Conservation (phyloP, 64 coral and sea anemone species). For the Actinia equina region DNA sequence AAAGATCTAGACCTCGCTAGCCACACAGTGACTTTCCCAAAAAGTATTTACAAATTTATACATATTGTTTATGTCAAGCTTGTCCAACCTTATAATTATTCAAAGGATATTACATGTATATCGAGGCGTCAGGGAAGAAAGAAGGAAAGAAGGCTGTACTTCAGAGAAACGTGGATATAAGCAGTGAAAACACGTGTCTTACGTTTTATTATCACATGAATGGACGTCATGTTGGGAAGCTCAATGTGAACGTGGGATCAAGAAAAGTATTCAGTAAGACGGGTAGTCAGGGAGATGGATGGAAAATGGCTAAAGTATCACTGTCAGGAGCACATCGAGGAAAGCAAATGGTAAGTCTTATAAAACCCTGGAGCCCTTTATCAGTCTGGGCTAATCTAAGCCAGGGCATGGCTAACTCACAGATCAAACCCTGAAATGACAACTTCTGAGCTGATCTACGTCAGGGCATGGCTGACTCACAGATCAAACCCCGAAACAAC, state of each 20-base stretch:
- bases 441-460: too few relatives aligned
- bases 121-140: conserved; percentile 47
- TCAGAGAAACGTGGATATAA: not conserved
- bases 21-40: too few relatives aligned
- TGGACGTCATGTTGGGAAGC: conserved; percentile 12
- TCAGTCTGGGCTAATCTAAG: not conserved
- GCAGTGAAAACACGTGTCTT: conserved; percentile 15
- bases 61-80: not conserved
- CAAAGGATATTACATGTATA: conserved; percentile 76
- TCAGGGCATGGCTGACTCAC: too few relatives aligned
- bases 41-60: not conserved
- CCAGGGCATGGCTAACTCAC: too few relatives aligned
- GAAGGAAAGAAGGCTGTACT: conserved; percentile 33
- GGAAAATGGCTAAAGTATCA: conserved; percentile 22
- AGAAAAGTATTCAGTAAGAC: conserved; percentile 21
- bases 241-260: conserved; percentile 46
- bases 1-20: too few relatives aligned
- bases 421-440: too few relatives aligned
- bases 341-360: not conserved
- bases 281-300: not conserved
- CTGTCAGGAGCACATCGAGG: not conserved
- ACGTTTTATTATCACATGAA: conserved; percentile 70
- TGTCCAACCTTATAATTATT: too few relatives aligned
- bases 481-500: too few relatives aligned
- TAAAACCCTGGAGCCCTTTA: too few relatives aligned